Evolutionary conservation across 2,888 invertebrate genomes (phyloP).

Genomic region (Temnothorax rugatulus): DNA sequence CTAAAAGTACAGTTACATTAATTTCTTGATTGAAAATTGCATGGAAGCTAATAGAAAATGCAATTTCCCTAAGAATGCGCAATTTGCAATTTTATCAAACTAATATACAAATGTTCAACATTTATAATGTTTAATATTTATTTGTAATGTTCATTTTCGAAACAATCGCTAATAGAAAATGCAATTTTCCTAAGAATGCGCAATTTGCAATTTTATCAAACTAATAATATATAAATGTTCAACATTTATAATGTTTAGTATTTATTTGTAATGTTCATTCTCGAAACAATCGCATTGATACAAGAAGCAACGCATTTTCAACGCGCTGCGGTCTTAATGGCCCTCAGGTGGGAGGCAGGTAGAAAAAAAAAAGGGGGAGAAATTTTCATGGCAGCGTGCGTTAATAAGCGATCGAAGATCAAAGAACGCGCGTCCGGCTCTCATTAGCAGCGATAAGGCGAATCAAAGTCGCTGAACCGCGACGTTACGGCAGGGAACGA

Average conservation of each 20-base stretch:
- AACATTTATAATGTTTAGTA: background rate
- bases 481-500: constrained; percentile 4
- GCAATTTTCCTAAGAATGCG: background rate
- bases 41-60: background rate
- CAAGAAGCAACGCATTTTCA: background rate
- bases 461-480: constrained; percentile 48
- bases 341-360: background rate
- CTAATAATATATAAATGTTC: background rate
- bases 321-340: background rate
- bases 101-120: background rate
- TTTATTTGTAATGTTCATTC: background rate
- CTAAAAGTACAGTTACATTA: background rate
- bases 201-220: background rate
- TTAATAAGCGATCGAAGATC: constrained; percentile 50
- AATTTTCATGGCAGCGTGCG: constrained; percentile 26
- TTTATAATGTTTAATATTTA: background rate
- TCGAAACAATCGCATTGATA: background rate
- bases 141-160: background rate
- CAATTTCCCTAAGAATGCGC: background rate
- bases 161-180: too few relatives aligned
- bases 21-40: background rate
- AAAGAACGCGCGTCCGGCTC: constrained; percentile 41
- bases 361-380: background rate
- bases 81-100: background rate
- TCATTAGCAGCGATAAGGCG: constrained; percentile 49